Base-by-base conservation (phyloP, 2,888 invertebrate genomes). In the Strigamia maritima region DNA sequence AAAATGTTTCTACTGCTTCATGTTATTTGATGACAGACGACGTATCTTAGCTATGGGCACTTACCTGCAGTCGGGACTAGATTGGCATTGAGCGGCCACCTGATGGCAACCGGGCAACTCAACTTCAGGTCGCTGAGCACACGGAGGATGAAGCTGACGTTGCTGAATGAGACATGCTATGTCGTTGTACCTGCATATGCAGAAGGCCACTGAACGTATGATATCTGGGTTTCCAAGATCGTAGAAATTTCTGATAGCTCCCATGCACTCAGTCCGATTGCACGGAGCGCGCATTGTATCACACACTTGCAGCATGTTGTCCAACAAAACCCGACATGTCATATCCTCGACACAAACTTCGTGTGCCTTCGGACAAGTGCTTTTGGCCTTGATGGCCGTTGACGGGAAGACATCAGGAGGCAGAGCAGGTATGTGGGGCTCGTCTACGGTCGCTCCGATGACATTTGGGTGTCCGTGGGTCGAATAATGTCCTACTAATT, bases 131-230 rank as follows among this genome's bases (percentile, higher is more conserved):
- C 94, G 90, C 87, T 94, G 94, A 77, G 95, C 95, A 86, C 95
- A 95, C 75, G 92, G 90, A 12, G 95, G 95, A 87, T 95, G 95
- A 81, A 95, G 90, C 85, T 93, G 92, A 86, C 95, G 94, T 87
- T 95, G 94, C 81, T 95, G 94, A 83, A 93, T 90, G 89, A 94
- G 91, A 88, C 95, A 96, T 81, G 92, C 91, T 85, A 94, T 94
- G 85, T 93, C 91, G 83, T 92, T 92, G 87, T 92, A 75, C 81
- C 80, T 80, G 80, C 81, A 81, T 26, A 76, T 81, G 77, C 81
- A 81, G 75, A 81, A 80, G 26, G 81, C 81, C 16, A 80, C 77
- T n/a, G 79, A 75, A 14, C 40, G 75, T 1, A 77, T 77, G 75
- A 76, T 80, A 19, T 78, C 75, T 3, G 79, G 81, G 76, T 80